A percentile compares a stretch with the other conserved stretches of the same genome.
These are phyloP conservation scores for Philereme vetulata DNA, from an alignment of 2,888 invertebrate genomes.

Conservation along the genomic window DNA sequence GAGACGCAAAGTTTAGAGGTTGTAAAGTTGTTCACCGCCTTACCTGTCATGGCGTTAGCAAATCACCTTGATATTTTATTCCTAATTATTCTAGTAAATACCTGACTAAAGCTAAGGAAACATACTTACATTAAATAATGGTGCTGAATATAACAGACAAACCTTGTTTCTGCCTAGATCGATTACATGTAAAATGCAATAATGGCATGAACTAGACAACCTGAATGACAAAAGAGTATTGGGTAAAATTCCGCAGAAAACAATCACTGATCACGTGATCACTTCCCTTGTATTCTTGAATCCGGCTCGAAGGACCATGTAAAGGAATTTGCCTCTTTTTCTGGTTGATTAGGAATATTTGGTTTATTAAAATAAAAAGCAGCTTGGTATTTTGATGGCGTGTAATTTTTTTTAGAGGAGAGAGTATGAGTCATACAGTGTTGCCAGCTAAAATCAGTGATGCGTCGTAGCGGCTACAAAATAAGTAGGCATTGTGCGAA, in stretches of 20 bases:
- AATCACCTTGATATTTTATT: neutral
- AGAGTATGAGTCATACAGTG: no score
- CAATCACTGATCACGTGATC: slow-evolving; percentile 6
- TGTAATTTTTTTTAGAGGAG: no score
- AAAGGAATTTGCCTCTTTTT: no score
- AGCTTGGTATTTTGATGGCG: no score
- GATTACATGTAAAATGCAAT: slow-evolving; percentile 1
- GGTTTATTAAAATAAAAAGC: no score
- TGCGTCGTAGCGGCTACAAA: no score
- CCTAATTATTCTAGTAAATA: neutral
- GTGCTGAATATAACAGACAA: neutral
- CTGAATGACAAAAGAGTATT: slow-evolving; percentile 5
- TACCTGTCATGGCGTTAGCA: no score
- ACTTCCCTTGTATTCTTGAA: slow-evolving; percentile 7
- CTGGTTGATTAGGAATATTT: no score
- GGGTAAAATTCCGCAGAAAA: slow-evolving; percentile 1
- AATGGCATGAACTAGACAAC: neutral
- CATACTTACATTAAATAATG: neutral
- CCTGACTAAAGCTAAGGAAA: neutral
- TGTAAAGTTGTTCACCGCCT: neutral
- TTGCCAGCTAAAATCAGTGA: no score
- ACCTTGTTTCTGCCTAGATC: neutral
- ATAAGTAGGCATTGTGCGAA: no score
- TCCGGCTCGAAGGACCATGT: slow-evolving; percentile 8
- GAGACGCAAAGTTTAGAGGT: neutral